A percentile compares a stretch with the other conserved stretches of the same genome.
phyloP scores from a whole-genome alignment of 2,113 vertebrate genomes.

The Pleuronectes platessa region DNA sequence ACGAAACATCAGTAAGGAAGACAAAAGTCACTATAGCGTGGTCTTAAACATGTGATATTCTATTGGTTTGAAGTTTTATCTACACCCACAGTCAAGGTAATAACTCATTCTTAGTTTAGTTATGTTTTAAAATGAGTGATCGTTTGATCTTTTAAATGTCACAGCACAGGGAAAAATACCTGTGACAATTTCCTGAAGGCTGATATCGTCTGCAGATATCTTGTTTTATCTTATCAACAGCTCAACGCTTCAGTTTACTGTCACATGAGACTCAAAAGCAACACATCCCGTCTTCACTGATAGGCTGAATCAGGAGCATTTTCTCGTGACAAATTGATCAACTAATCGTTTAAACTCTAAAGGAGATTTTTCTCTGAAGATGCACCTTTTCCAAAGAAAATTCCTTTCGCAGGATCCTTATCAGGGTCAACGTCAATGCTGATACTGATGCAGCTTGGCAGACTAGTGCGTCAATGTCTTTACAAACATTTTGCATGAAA shows the following conservation, averaged over 20 bases:
- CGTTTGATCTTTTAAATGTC: neutral
- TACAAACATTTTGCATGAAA: conserved; percentile 7
- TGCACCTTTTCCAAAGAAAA: neutral
- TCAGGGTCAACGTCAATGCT: neutral
- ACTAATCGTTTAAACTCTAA: neutral
- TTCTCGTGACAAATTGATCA: neutral
- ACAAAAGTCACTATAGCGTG: too few species aligned
- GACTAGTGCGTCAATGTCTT: neutral
- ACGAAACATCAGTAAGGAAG: too few species aligned
- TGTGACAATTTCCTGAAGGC: neutral
- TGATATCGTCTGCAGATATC: neutral
- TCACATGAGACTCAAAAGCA: neutral
- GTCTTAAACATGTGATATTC: too few species aligned
- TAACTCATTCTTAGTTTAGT: too few species aligned
- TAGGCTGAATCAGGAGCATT: neutral
- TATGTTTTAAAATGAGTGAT: neutral
- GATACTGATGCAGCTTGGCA: neutral
- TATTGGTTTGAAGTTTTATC: too few species aligned
- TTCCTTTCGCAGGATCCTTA: conserved; percentile 1
- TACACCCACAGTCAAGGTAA: too few species aligned
- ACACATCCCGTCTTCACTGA: neutral
- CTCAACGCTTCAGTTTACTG: neutral
- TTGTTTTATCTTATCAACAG: neutral
- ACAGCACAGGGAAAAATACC: neutral
- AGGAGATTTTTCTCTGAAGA: too few species aligned